Evolutionary conservation across 92 coral and sea anemone genomes (phyloP).

Genomic region (Epizoanthus illoricatus): DNA sequence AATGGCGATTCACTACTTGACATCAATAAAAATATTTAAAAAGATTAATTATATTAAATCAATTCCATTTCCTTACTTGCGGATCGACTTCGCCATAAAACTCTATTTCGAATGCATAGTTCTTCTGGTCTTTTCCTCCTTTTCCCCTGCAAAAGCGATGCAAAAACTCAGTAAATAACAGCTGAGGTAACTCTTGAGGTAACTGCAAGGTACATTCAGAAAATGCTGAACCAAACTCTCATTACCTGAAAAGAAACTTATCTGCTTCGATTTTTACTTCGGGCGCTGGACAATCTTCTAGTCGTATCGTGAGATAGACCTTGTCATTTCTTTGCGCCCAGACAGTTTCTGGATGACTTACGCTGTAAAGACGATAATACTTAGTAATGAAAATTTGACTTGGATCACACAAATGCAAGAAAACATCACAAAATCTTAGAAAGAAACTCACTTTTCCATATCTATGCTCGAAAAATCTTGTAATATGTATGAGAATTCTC

Average conservation of each 20-base stretch:
- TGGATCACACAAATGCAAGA: neutral
- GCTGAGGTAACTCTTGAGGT: neutral
- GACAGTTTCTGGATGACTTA: conserved; percentile 64
- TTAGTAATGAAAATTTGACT: neutral
- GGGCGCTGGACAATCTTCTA: conserved; percentile 78
- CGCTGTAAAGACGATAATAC: conserved; percentile 44
- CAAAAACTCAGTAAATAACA: neutral
- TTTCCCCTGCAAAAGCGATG: conserved; percentile 53
- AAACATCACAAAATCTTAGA: neutral
- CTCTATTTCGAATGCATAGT: conserved; percentile 70
- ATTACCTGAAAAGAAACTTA: conserved; percentile 70
- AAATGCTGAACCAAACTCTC: neutral
- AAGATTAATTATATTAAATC: neutral
- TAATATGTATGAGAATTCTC: neutral
- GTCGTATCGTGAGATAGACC: conserved; percentile 72
- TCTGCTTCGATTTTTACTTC: conserved; percentile 60
- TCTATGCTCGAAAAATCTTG: neutral
- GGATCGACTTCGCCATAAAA: conserved; percentile 76
- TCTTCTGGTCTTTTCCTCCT: conserved; percentile 90
- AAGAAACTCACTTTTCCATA: conserved; percentile 30
- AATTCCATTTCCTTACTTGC: conserved; percentile 52
- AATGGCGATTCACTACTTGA: too few relatives aligned
- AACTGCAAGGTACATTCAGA: conserved; percentile 5
- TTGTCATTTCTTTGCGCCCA: conserved; percentile 97
- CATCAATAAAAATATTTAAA: neutral